phyloP scores from a whole-genome alignment of 2,888 invertebrate species.

The Acronicta leporina region DNA sequence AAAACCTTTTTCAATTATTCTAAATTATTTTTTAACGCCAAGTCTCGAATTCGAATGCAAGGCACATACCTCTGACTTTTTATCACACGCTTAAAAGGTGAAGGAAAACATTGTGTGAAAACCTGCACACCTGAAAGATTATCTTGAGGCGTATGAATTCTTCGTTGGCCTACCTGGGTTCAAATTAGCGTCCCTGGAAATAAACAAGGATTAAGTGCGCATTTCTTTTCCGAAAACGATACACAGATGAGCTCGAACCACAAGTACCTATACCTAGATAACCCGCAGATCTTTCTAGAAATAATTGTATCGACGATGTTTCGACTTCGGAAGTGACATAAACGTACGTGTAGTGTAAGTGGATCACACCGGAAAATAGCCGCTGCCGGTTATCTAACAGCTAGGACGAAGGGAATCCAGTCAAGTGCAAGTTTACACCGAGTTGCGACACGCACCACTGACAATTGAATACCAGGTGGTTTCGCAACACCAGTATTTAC shows the following conservation, averaged over 20 bases:
- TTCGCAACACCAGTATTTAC: conserved; percentile 10
- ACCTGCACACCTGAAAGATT: too few relatives aligned
- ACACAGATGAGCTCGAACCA: not conserved
- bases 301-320: not conserved
- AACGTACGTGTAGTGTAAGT: conserved; percentile 37
- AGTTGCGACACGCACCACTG: conserved; percentile 50
- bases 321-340: conserved; percentile 29
- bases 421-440: conserved; percentile 75
- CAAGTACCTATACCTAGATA: not conserved
- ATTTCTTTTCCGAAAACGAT: not conserved
- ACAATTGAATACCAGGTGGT: conserved; percentile 30
- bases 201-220: too few relatives aligned
- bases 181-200: too few relatives aligned
- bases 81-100: too few relatives aligned
- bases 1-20: too few relatives aligned
- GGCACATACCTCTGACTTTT: too few relatives aligned
- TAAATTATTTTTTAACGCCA: too few relatives aligned
- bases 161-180: too few relatives aligned
- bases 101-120: too few relatives aligned
- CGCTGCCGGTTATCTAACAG: conserved; percentile 53
- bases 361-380: conserved; percentile 50
- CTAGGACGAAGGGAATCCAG: conserved; percentile 74
- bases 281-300: not conserved
- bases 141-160: too few relatives aligned
- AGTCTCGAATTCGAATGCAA: too few relatives aligned